A percentile compares a stretch with the other conserved stretches of the same genome.
Conservation (phyloP, 2,797 vertebrate species). For the Poliocrania exsul region DNA sequence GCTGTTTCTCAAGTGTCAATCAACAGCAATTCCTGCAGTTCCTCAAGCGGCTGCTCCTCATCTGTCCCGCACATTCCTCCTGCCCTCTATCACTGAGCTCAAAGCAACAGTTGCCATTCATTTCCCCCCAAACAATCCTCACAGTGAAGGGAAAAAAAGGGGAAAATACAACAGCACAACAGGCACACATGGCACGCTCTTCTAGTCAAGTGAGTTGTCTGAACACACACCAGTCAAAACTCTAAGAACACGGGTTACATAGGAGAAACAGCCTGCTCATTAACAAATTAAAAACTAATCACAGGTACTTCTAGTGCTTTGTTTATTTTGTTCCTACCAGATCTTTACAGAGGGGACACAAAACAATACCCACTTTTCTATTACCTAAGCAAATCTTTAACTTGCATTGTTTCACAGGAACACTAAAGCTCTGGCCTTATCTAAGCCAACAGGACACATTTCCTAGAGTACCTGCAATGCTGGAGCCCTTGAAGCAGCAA, state of each 20-base stretch:
- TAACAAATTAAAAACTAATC: neutral
- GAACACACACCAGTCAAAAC: neutral
- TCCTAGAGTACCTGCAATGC: neutral
- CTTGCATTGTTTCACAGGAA: constrained; percentile 34
- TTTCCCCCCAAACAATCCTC: neutral
- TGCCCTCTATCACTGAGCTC: neutral
- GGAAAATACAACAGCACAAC: neutral
- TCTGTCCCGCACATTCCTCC: constrained; percentile 7
- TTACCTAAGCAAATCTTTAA: constrained; percentile 23
- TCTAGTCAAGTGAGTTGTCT: neutral
- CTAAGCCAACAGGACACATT: neutral
- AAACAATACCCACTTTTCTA: neutral
- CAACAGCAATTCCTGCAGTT: neutral
- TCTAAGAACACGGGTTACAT: neutral
- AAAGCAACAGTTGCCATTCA: constrained; percentile 23
- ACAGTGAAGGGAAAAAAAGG: fast-evolving
- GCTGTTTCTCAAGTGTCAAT: neutral
- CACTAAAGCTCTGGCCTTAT: constrained; percentile 23
- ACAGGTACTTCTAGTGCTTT: neutral
- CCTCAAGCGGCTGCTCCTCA: neutral
- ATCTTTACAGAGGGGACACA: neutral
- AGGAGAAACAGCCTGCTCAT: neutral
- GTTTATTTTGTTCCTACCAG: neutral
- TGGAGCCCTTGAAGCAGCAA: neutral
- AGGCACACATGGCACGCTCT: neutral